phyloP scores from a whole-genome alignment of 2,113 vertebrate species.

The Urocynchramus pylzowi region DNA sequence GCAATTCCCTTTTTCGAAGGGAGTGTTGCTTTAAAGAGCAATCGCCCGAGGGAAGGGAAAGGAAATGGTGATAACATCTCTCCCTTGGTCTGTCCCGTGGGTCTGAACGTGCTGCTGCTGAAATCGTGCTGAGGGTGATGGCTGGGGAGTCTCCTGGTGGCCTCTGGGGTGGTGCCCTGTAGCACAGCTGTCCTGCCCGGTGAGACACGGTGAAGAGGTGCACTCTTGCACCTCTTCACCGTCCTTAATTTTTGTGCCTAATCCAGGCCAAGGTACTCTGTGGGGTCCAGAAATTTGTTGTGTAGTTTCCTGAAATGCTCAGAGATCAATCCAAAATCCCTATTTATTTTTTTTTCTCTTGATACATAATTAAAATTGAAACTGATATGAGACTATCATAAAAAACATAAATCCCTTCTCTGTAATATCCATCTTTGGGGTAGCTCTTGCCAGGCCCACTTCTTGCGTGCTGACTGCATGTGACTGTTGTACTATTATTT shows the following conservation, averaged over 20 bases:
- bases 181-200: accelerated
- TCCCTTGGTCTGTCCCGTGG: background rate
- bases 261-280: background rate
- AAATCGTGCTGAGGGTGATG: background rate
- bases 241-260: background rate
- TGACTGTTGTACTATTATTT: background rate
- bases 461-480: background rate
- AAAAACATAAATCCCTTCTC: background rate
- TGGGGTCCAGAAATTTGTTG: background rate
- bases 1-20: background rate
- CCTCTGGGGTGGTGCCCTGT: accelerated
- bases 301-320: background rate
- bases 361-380: background rate
- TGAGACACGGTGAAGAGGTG: accelerated
- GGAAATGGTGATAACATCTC: background rate
- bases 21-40: background rate
- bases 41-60: background rate
- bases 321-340: background rate
- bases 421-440: background rate
- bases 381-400: background rate
- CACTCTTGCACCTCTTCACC: accelerated
- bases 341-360: background rate
- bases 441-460: background rate
- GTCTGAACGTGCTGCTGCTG: background rate
- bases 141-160: background rate